Conservation (phyloP, 2,113 vertebrate species). For the Sinosuthora webbiana region DNA sequence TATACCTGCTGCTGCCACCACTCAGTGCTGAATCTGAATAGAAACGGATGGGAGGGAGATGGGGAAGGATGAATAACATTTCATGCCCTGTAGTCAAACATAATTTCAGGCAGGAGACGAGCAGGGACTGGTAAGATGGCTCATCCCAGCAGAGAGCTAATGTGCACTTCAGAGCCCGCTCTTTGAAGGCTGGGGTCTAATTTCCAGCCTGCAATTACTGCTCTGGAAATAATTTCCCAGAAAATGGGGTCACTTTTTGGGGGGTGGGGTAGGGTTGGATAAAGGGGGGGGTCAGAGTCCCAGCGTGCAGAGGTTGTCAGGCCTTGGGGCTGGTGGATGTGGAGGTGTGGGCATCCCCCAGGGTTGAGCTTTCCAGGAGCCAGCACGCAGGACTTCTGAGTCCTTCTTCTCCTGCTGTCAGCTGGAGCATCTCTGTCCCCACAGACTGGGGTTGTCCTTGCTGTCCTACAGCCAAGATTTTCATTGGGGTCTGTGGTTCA, state of each 20-base stretch:
- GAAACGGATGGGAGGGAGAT: conserved; percentile 6
- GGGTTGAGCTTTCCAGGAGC: background rate
- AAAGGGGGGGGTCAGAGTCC: background rate
- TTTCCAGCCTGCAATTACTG: conserved; percentile 56
- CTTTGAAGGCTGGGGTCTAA: conserved; percentile 65
- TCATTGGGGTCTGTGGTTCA: background rate
- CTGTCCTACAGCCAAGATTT: background rate
- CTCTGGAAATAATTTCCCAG: conserved; percentile 18
- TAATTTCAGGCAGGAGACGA: conserved; percentile 44
- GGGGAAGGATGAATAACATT: conserved; percentile 49
- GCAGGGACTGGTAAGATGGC: background rate
- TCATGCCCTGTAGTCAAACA: conserved; percentile 56
- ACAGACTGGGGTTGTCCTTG: accelerated
- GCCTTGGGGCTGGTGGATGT: background rate
- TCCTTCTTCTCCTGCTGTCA: accelerated
- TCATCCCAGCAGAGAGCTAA: conserved; percentile 41
- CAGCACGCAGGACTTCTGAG: background rate
- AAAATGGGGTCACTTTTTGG: conserved; percentile 30
- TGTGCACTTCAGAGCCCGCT: conserved; percentile 37
- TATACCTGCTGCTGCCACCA: conserved; percentile 24
- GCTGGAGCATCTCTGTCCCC: background rate
- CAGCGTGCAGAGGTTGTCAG: accelerated
- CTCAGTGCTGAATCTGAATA: conserved; percentile 26
- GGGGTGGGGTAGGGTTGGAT: background rate
- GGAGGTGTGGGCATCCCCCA: background rate